A percentile compares a stretch with the other conserved stretches of the same genome.
Conservation (phyloP, 1,140 invertebrate genomes). For the Holcopasites calliopsidis region DNA sequence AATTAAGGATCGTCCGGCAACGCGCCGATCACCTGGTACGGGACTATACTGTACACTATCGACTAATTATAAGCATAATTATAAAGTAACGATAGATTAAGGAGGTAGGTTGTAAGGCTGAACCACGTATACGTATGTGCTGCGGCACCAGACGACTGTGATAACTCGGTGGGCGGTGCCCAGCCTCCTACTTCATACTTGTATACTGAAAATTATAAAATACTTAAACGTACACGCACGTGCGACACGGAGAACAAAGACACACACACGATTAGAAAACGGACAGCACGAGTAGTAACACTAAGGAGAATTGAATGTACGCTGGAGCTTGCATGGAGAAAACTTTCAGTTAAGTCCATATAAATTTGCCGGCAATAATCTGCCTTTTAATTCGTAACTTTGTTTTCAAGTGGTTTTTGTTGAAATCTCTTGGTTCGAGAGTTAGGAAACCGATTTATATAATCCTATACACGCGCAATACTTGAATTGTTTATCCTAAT, state of each 20-base stretch:
- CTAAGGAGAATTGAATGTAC: slow-evolving; percentile 68
- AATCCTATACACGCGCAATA: not conserved
- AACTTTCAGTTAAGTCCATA: slow-evolving; percentile 8
- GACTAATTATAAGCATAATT: slow-evolving; percentile 65
- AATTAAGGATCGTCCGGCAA: slow-evolving; percentile 21
- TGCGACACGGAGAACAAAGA: not conserved
- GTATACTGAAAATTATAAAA: slow-evolving; percentile 70
- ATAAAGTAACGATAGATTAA: slow-evolving; percentile 71
- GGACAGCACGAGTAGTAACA: slow-evolving; percentile 30
- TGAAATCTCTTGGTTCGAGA: not conserved
- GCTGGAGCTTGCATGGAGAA: slow-evolving; percentile 55
- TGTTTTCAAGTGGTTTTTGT: not conserved
- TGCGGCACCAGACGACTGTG: slow-evolving; percentile 80
- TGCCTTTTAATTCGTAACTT: not conserved
- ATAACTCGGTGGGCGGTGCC: slow-evolving; percentile 81
- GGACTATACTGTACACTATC: slow-evolving; percentile 72
- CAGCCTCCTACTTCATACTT: slow-evolving; percentile 80
- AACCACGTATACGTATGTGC: slow-evolving; percentile 81
- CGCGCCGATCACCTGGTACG: slow-evolving; percentile 63
- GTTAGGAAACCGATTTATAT: too few species aligned
- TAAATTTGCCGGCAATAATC: not conserved
- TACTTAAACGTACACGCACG: slow-evolving; percentile 38
- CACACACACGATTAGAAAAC: not conserved
- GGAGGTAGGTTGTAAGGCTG: slow-evolving; percentile 79
- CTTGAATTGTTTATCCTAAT: not conserved